A percentile compares a stretch with the other conserved stretches of the same genome.
Conservation (phyloP, 2,113 vertebrate genomes). For the Zapus hudsonius region DNA sequence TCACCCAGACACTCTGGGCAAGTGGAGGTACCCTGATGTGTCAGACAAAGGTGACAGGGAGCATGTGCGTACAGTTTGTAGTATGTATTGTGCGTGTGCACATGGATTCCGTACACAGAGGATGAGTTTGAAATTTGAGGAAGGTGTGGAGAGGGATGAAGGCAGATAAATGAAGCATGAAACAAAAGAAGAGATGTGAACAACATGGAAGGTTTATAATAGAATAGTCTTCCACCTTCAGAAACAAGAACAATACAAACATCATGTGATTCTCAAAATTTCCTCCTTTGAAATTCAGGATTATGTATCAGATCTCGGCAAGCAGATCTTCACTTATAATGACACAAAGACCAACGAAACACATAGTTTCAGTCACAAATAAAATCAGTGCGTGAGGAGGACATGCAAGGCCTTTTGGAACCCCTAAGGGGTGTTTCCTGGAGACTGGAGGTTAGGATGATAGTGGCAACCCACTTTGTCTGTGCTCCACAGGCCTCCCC, state of each 20-base stretch:
- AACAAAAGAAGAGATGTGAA: too few species aligned
- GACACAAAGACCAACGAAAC: neutral
- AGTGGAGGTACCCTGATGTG: accelerated
- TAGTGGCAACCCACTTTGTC: accelerated
- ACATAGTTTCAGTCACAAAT: neutral
- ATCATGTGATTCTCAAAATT: neutral
- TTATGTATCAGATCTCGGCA: neutral
- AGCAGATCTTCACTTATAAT: neutral
- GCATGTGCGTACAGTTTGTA: accelerated
- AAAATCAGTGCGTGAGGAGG: neutral
- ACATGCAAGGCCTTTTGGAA: accelerated
- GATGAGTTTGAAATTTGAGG: neutral
- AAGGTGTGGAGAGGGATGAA: neutral
- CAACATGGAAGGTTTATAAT: neutral
- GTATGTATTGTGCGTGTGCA: accelerated
- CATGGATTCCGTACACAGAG: accelerated
- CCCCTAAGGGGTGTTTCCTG: neutral
- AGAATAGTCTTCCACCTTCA: neutral
- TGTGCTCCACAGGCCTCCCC: neutral
- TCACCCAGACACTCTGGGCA: neutral
- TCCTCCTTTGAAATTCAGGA: neutral
- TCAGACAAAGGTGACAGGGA: too few species aligned
- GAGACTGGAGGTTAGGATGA: neutral
- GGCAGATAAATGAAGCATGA: neutral
- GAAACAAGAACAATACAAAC: neutral